A percentile compares a stretch with the other conserved stretches of the same genome.
phyloP scores from a whole-genome alignment of 2,888 invertebrate species.

The Drosophila melanosoma region DNA sequence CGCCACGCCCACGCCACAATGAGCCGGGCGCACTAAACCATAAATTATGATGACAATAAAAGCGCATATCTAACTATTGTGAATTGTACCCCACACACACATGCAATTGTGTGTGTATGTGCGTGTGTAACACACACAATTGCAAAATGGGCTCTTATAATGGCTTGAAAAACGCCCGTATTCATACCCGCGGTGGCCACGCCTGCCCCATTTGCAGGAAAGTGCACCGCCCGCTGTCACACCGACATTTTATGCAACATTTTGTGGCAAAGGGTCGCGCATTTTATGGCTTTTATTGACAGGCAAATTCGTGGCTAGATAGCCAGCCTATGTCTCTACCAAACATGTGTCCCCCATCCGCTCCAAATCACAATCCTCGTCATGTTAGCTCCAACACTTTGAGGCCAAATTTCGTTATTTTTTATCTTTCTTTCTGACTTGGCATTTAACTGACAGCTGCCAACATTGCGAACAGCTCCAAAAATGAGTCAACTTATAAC shows the following conservation, averaged over 20 bases:
- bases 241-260: constrained; percentile 66
- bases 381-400: constrained; percentile 12
- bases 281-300: constrained; percentile 57
- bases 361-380: constrained; percentile 1
- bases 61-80: constrained; percentile 64
- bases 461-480: constrained; percentile 14
- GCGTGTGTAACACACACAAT: constrained; percentile 5
- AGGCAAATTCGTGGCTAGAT: constrained; percentile 31
- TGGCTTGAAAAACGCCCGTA: constrained; percentile 10
- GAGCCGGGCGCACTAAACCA: constrained; percentile 60
- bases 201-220: constrained; percentile 40
- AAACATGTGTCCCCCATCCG: background rate
- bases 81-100: constrained; percentile 41
- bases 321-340: background rate
- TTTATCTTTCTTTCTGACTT: background rate
- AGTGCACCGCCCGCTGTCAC: constrained; percentile 35
- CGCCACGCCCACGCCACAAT: constrained; percentile 46
- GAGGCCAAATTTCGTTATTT: background rate
- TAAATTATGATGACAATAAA: constrained; percentile 72
- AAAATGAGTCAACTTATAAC: constrained; percentile 16
- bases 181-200: constrained; percentile 41
- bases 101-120: background rate
- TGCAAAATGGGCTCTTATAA: constrained; percentile 51
- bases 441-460: constrained; percentile 41
- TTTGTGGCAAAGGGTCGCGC: constrained; percentile 47